A percentile compares a stretch with the other conserved stretches of the same genome.
phyloP scores from a whole-genome alignment of 2,113 vertebrate genomes.

The Climacteris rufus region DNA sequence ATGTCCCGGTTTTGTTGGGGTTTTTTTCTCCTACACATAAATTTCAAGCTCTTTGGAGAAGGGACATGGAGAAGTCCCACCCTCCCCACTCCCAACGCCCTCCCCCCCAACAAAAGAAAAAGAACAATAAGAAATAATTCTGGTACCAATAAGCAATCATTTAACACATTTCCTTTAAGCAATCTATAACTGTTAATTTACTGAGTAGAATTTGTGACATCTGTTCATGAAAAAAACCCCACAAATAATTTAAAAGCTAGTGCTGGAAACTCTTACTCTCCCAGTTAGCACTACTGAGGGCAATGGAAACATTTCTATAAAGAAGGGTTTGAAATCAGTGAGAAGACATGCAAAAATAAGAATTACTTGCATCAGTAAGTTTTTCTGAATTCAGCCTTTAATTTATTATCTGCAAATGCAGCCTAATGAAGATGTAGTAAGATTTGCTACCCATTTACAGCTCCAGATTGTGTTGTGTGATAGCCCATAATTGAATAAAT shows the following conservation, averaged over 20 bases:
- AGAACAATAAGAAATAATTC: not conserved
- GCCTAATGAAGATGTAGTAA: not conserved
- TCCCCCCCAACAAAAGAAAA: too few species aligned
- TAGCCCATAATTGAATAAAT: not conserved
- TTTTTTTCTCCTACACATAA: not conserved
- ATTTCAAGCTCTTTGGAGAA: not conserved
- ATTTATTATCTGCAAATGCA: constrained; percentile 1
- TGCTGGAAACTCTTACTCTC: not conserved
- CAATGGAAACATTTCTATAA: not conserved
- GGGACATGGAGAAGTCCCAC: not conserved
- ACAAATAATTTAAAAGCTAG: not conserved
- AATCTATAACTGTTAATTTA: not conserved
- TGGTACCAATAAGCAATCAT: not conserved
- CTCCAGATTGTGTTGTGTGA: not conserved
- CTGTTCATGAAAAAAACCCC: not conserved
- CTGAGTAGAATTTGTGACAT: not conserved
- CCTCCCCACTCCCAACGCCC: not conserved
- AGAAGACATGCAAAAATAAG: not conserved
- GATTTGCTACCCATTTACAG: not conserved
- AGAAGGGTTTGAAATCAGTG: not conserved
- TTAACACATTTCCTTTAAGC: not conserved
- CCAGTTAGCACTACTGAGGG: not conserved
- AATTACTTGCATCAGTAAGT: not conserved
- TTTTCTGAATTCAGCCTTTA: constrained; percentile 7
- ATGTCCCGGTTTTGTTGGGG: not conserved